Evolutionary conservation across 1,140 invertebrate species (phyloP).

Genomic region (Procambarus clarkii): DNA sequence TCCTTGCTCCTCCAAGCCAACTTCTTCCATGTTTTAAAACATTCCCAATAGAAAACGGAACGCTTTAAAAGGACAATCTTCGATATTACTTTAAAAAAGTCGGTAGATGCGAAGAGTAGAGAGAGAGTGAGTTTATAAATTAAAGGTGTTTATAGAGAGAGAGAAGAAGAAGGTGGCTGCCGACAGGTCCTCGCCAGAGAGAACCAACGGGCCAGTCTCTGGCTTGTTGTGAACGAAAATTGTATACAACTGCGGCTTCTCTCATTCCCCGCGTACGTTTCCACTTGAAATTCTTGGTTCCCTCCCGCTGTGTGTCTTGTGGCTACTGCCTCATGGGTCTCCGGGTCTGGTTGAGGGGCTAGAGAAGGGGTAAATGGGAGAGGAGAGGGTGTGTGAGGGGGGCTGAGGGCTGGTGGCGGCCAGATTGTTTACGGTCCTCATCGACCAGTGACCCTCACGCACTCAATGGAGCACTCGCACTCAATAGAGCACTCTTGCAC

Average conservation of each 20-base stretch:
- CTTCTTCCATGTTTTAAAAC: neutral
- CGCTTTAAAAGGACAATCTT: slow-evolving; percentile 46
- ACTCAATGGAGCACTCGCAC: too few species aligned
- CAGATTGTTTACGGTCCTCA: slow-evolving; percentile 32
- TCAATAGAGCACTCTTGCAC: too few species aligned
- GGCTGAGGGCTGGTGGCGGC: neutral
- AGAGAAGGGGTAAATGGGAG: neutral
- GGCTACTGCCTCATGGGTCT: neutral
- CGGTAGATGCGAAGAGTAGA: too few species aligned
- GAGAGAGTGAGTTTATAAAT: too few species aligned
- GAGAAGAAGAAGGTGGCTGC: too few species aligned
- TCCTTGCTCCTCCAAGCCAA: neutral
- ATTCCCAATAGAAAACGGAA: slow-evolving; percentile 51
- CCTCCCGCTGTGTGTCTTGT: neutral
- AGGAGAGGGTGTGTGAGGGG: slow-evolving; percentile 5
- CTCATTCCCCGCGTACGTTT: neutral
- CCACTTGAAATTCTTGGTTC: neutral
- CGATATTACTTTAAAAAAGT: slow-evolving; percentile 8
- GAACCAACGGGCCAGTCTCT: slow-evolving; percentile 40
- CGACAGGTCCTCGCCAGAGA: neutral
- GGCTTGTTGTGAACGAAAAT: neutral
- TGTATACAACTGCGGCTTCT: slow-evolving; percentile 1
- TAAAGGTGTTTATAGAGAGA: too few species aligned
- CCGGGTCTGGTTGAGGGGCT: too few species aligned
- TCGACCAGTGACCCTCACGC: slow-evolving; percentile 26